These are phyloP conservation scores for Eucriotettix oculatus DNA, from an alignment of 2,888 invertebrate species.

Conservation along the genomic window DNA sequence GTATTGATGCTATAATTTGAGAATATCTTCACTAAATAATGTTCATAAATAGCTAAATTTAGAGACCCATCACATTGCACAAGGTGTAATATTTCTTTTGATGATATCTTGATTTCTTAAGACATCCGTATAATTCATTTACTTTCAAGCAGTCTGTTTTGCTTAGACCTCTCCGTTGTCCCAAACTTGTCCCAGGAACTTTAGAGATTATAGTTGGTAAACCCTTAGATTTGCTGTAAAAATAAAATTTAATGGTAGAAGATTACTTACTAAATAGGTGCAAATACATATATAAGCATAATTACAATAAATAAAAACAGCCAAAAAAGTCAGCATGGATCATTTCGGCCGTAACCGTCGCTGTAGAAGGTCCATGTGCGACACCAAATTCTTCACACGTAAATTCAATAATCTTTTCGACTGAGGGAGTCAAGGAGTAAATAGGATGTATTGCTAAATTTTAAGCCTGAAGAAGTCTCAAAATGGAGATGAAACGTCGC, in stretches of 20 bases:
- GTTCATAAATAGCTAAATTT: neutral
- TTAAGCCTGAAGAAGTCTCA: too few relatives aligned
- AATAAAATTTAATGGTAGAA: neutral
- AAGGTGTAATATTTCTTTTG: slow-evolving; percentile 35
- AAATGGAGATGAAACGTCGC: too few relatives aligned
- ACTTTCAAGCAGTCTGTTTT: slow-evolving; percentile 50
- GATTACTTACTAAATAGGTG: too few relatives aligned
- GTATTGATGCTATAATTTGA: neutral
- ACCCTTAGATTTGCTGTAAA: slow-evolving; percentile 34
- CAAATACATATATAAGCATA: neutral
- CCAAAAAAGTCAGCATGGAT: too few relatives aligned
- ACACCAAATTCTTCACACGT: too few relatives aligned
- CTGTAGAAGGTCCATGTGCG: too few relatives aligned
- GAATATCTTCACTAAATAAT: neutral
- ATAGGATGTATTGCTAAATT: too few relatives aligned
- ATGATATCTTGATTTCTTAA: slow-evolving; percentile 26
- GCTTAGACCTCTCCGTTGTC: slow-evolving; percentile 44
- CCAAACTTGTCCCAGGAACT: slow-evolving; percentile 35
- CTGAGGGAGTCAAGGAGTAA: too few relatives aligned
- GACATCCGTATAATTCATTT: slow-evolving; percentile 47
- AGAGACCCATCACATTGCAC: slow-evolving; percentile 35
- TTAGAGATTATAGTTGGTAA: slow-evolving; percentile 45
- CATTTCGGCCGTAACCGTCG: too few relatives aligned
- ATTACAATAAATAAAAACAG: too few relatives aligned
- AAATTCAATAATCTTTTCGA: too few relatives aligned